A percentile compares a stretch with the other conserved stretches of the same genome.
Conservation (phyloP, 2,888 invertebrate species). For the Pterostichus niger region DNA sequence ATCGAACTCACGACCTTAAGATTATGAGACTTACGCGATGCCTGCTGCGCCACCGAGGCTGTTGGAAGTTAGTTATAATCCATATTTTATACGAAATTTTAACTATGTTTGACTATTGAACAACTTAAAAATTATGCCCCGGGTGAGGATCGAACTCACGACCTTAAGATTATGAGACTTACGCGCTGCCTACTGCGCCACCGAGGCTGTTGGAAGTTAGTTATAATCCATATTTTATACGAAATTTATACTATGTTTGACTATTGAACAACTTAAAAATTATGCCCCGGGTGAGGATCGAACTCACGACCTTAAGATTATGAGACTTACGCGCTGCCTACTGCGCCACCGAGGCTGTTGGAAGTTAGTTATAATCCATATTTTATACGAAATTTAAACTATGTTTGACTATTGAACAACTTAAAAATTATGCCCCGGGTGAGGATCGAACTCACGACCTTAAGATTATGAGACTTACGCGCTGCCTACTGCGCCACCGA, state of each 20-base stretch:
- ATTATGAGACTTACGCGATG: constrained; percentile 95
- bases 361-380: too few relatives aligned
- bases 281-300: constrained; percentile 94
- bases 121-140: constrained; percentile 80
- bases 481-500: constrained; percentile 93
- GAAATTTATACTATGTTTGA: too few relatives aligned
- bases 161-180: constrained; percentile 96
- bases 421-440: constrained; percentile 86
- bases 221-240: too few relatives aligned
- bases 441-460: constrained; percentile 98
- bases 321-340: constrained; percentile 95
- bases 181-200: constrained; percentile 94
- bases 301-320: constrained; percentile 97
- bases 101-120: too few relatives aligned
- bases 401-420: too few relatives aligned
- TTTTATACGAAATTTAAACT: too few relatives aligned
- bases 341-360: constrained; percentile 89
- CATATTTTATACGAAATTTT: too few relatives aligned
- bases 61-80: neutral
- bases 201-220: constrained; percentile 83
- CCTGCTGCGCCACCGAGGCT: constrained; percentile 92
- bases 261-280: too few relatives aligned
- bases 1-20: constrained; percentile 98
- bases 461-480: constrained; percentile 95
- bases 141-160: constrained; percentile 97